These are phyloP conservation scores for Neotoxoptera formosana DNA, from an alignment of 1,140 invertebrate genomes.

Conservation along the genomic window DNA sequence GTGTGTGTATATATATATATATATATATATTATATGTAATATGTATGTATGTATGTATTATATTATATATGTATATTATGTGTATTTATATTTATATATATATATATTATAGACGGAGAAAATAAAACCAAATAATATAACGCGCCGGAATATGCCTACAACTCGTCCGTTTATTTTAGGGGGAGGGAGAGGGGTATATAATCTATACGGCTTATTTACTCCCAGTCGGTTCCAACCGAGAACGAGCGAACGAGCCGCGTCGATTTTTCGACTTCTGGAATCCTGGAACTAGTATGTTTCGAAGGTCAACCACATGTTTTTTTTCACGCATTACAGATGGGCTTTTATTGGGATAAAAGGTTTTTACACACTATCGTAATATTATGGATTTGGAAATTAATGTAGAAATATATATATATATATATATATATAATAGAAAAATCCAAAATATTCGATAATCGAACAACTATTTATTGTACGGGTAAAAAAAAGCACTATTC, in stretches of 20 bases:
- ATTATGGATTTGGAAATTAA: background rate
- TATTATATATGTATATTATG: background rate
- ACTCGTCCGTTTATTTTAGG: background rate
- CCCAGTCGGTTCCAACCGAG: background rate
- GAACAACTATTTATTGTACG: background rate
- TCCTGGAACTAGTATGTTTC: constrained; percentile 12
- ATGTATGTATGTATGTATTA: too few relatives aligned
- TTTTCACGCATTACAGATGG: background rate
- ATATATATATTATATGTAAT: background rate
- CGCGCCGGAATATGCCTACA: background rate
- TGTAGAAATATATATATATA: constrained; percentile 1
- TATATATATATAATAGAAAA: background rate
- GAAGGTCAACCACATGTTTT: constrained; percentile 47
- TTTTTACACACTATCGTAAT: constrained; percentile 1
- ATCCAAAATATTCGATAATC: background rate
- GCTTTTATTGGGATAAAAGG: constrained; percentile 41
- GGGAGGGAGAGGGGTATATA: background rate
- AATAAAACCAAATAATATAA: constrained; percentile 21
- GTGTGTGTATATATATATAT: background rate
- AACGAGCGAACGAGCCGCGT: background rate
- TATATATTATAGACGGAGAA: background rate
- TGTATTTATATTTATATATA: background rate
- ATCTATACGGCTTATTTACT: constrained; percentile 5
- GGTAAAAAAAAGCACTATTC: background rate
- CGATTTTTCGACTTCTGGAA: constrained; percentile 37